Percentiles rank a stretch among this genome's conserved stretches.
phyloP scores from a whole-genome alignment of 1,140 invertebrate species.

The Pogonus chalceus region DNA sequence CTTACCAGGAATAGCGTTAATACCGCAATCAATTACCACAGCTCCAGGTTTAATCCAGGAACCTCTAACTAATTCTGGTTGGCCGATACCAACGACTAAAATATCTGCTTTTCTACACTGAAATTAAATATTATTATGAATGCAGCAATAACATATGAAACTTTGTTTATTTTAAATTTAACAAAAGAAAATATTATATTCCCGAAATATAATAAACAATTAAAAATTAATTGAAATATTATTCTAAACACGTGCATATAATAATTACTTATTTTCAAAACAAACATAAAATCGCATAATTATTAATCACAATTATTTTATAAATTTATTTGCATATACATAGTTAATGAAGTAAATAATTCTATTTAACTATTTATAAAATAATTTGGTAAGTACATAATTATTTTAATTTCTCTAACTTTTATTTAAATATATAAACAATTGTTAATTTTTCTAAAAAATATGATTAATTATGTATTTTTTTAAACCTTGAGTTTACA shows the following conservation, averaged over 20 bases:
- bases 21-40: slow-evolving; percentile 99
- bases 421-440: not conserved
- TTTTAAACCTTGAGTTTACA: too few relatives aligned
- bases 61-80: slow-evolving; percentile 83
- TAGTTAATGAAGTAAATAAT: too few relatives aligned
- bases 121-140: slow-evolving; percentile 16
- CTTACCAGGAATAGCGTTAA: slow-evolving; percentile 84
- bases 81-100: slow-evolving; percentile 90
- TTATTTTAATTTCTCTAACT: not conserved
- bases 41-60: slow-evolving; percentile 97
- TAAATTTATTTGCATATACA: too few relatives aligned
- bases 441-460: too few relatives aligned
- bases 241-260: not conserved
- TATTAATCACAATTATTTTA: too few relatives aligned
- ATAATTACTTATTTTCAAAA: too few relatives aligned
- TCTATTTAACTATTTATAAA: too few relatives aligned
- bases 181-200: not conserved
- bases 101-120: slow-evolving; percentile 73
- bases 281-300: too few relatives aligned
- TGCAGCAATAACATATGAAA: not conserved
- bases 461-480: too few relatives aligned
- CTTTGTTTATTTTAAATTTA: too few relatives aligned
- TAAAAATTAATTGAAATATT: slow-evolving; percentile 9
- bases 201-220: slow-evolving; percentile 10
- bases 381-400: too few relatives aligned